These are phyloP conservation scores for Eilema caniola DNA, from an alignment of 2,888 invertebrate species.

Conservation along the genomic window DNA sequence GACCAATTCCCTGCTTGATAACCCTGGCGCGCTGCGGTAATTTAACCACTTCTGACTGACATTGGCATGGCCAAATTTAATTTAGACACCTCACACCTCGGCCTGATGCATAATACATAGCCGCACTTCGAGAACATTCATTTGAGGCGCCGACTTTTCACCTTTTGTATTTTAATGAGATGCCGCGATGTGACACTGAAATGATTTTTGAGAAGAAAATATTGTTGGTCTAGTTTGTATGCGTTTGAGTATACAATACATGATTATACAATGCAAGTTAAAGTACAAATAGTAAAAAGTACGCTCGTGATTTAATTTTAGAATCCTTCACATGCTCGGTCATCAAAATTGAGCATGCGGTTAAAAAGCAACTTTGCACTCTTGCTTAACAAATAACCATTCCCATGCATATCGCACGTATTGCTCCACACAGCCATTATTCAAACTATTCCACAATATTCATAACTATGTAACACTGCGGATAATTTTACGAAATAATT, in stretches of 20 bases:
- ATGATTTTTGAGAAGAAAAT: slow-evolving; percentile 9
- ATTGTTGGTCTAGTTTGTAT: not conserved
- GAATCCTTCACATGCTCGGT: too few relatives aligned
- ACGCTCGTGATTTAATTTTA: too few relatives aligned
- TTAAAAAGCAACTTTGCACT: too few relatives aligned
- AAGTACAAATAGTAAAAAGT: too few relatives aligned
- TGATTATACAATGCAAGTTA: too few relatives aligned
- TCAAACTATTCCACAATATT: not conserved
- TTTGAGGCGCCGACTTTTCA: slow-evolving; percentile 52
- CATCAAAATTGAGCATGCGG: too few relatives aligned
- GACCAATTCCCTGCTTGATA: slow-evolving; percentile 24
- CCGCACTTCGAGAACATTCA: slow-evolving; percentile 65
- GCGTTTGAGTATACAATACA: not conserved
- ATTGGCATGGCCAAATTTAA: slow-evolving; percentile 75
- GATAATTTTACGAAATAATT: slow-evolving; percentile 12
- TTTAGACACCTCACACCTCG: slow-evolving; percentile 78
- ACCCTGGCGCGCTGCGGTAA: slow-evolving; percentile 37
- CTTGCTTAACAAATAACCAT: too few relatives aligned
- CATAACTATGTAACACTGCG: not conserved
- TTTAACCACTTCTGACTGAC: slow-evolving; percentile 70
- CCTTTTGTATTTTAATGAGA: slow-evolving; percentile 73
- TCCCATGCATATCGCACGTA: too few relatives aligned
- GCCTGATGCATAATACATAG: slow-evolving; percentile 76
- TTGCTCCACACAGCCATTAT: too few relatives aligned
- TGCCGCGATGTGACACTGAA: slow-evolving; percentile 39